phyloP scores from a whole-genome alignment of 2,888 invertebrate species.

The Andricus quercusramuli region DNA sequence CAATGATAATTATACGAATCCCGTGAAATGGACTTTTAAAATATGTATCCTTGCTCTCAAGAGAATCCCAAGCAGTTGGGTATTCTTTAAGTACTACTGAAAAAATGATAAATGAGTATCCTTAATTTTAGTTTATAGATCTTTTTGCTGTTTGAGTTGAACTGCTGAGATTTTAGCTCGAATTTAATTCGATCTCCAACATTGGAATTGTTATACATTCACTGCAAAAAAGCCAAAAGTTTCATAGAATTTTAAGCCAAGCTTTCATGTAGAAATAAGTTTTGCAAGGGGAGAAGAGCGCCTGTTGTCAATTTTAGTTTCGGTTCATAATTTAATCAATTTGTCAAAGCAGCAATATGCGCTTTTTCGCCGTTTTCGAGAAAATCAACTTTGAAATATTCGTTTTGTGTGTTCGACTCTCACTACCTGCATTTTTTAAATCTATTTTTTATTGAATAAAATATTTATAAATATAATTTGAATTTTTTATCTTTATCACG shows the following conservation, averaged over 20 bases:
- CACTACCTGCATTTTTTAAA: no score
- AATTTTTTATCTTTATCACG: no score
- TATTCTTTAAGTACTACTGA: neutral
- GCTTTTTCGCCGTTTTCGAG: no score
- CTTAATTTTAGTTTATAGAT: neutral
- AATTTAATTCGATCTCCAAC: neutral
- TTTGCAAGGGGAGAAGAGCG: neutral
- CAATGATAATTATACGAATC: neutral
- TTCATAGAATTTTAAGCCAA: neutral
- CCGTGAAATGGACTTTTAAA: neutral
- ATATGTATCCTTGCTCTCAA: neutral
- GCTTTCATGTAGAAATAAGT: conserved; percentile 3
- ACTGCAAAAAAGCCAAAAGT: neutral
- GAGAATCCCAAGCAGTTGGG: neutral
- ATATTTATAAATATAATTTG: no score
- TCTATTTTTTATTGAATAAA: no score
- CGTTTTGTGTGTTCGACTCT: no score
- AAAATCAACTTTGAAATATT: no score
- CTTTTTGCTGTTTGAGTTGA: neutral
- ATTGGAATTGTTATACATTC: neutral
- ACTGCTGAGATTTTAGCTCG: neutral
- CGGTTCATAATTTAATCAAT: no score
- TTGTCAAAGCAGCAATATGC: no score
- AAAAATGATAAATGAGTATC: neutral
- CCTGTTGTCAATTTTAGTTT: no score